Conservation (phyloP, 2,797 vertebrate species). For the Syngnathus acus region DNA sequence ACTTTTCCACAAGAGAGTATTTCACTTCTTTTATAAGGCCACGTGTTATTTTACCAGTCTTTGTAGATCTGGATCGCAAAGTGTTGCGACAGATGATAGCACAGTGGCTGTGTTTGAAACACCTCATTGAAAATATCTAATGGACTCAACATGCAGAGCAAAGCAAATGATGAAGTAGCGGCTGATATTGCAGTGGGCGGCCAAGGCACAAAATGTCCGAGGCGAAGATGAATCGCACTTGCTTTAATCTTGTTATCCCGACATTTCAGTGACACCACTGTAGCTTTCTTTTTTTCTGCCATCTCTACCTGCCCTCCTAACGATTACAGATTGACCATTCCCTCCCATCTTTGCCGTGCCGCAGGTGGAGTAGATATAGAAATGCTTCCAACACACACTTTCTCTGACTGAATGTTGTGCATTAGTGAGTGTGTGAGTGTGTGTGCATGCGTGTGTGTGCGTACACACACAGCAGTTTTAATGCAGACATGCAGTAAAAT, state of each 20-base stretch:
- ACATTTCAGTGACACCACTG: constrained; percentile 59
- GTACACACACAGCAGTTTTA: constrained; percentile 9
- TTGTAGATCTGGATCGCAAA: neutral
- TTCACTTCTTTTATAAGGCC: neutral
- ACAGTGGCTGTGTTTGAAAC: constrained; percentile 1
- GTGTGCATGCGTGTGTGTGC: neutral
- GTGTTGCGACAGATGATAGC: neutral
- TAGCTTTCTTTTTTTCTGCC: constrained; percentile 44
- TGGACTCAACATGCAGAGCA: constrained; percentile 17
- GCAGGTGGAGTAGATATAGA: constrained; percentile 48
- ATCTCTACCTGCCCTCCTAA: constrained; percentile 57
- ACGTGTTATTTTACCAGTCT: neutral
- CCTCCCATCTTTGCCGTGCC: constrained; percentile 39
- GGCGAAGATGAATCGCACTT: constrained; percentile 63
- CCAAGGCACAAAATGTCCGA: constrained; percentile 19
- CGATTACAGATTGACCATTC: constrained; percentile 67
- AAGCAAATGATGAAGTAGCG: constrained; percentile 11
- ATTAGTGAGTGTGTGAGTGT: too few species aligned
- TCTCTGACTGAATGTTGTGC: constrained; percentile 21
- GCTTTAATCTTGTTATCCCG: constrained; percentile 70
- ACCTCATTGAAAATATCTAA: constrained; percentile 17
- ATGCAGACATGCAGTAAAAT: constrained; percentile 50
- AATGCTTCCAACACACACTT: constrained; percentile 31
- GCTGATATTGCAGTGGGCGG: constrained; percentile 32
- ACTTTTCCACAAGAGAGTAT: neutral